Base-by-base conservation (phyloP, 1,140 invertebrate species). In the Solenopsis fugax region DNA sequence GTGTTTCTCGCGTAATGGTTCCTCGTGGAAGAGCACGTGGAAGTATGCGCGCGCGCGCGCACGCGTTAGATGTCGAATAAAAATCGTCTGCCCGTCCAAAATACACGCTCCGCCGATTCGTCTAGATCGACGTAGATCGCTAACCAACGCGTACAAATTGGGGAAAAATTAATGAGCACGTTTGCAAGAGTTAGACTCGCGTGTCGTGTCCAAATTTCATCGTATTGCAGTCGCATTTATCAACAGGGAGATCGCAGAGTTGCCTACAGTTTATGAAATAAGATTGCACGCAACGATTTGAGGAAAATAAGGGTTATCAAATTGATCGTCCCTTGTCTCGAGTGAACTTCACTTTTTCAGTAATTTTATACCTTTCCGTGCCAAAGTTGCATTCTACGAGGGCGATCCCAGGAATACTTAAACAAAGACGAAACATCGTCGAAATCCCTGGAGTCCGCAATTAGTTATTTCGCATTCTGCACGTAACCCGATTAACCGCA, bases 381-480 rank as follows among this genome's bases (percentile, higher is more conserved):
- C 21, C 21, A 18, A 78, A 65, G 7, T 29, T 54, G 24, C 16
- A 29, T 48, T 6, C 21, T 54, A 24, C 0, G 13, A 69, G 10
- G 16, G 41, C 13, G 4, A 29, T 0, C 2, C 29, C 29, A 37
- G 4, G 18, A 41, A 2, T 2, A 34, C 13, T 52, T 48, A n/a
- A 13, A 2, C 12, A 5, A 29, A 29, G n/a, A n/a, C 58, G 16
- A 18, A 24, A 76, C 62, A 60, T 81, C 64, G 73, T 58, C 58
- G 77, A 72, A 90, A 89, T 89, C 76, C 65, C 88, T 91, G 80
- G 89, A 69, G 69, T 50, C 21, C 58, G 60, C 89, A 78, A 93
- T 93, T 92, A 91, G 85, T 87, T 90, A 90, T 89, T 91, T 92
- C 81, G 67, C 71, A 71, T 75, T 29, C 24, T 50, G 64, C 78